phyloP scores from a whole-genome alignment of 2,113 vertebrate genomes.

The Nipponia nippon region DNA sequence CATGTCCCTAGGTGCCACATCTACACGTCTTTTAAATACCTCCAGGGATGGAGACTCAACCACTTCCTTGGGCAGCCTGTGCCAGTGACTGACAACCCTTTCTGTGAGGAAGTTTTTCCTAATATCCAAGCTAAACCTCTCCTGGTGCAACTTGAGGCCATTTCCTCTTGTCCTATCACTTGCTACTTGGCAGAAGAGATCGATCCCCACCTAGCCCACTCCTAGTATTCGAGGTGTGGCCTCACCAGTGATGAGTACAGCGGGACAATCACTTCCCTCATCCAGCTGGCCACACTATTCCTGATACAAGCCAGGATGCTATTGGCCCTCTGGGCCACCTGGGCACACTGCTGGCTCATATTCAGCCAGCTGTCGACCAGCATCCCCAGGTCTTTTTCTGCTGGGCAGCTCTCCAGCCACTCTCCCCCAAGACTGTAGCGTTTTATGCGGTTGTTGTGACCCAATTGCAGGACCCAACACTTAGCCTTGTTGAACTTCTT shows the following conservation, averaged over 20 bases:
- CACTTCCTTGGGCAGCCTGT: background rate
- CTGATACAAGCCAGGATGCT: background rate
- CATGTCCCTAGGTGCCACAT: rapidly evolving
- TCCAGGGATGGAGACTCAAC: background rate
- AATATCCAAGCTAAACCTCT: background rate
- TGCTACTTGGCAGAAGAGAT: no score
- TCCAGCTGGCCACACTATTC: background rate
- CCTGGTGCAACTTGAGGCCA: rapidly evolving
- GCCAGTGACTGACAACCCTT: background rate
- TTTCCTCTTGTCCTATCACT: background rate
- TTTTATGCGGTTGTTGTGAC: background rate
- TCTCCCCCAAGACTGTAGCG: rapidly evolving
- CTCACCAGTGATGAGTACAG: rapidly evolving
- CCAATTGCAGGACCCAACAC: rapidly evolving
- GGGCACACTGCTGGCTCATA: background rate
- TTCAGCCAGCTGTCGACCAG: rapidly evolving
- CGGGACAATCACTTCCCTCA: rapidly evolving
- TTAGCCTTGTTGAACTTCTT: background rate
- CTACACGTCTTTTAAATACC: background rate
- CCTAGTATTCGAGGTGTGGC: rapidly evolving
- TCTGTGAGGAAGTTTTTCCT: background rate
- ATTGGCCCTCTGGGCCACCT: background rate
- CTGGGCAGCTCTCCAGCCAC: rapidly evolving
- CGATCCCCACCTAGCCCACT: no score
- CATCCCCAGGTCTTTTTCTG: rapidly evolving